A percentile compares a stretch with the other conserved stretches of the same genome.
These are phyloP conservation scores for Archivesica marissinica DNA, from an alignment of 1,140 invertebrate species.

Conservation along the genomic window DNA sequence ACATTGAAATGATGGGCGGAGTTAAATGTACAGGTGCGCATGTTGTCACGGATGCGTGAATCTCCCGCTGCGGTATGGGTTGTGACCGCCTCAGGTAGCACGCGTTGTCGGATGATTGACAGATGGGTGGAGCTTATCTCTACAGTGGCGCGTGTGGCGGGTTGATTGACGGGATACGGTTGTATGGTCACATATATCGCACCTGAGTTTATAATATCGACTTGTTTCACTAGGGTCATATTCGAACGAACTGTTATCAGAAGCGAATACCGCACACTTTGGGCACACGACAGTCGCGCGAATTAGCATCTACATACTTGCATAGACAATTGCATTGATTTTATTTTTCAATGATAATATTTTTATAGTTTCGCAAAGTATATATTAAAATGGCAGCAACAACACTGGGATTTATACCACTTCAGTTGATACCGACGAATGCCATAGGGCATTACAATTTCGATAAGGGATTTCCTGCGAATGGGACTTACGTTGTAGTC, in stretches of 20 bases:
- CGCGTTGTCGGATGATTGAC: conserved; percentile 41
- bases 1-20: conserved; percentile 46
- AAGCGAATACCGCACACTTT: conserved; percentile 30
- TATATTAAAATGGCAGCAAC: conserved; percentile 64
- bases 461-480: conserved; percentile 62
- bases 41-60: conserved; percentile 46
- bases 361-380: neutral
- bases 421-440: conserved; percentile 64
- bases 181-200: conserved; percentile 16
- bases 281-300: conserved; percentile 62
- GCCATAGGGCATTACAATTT: conserved; percentile 48
- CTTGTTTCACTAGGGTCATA: conserved; percentile 46
- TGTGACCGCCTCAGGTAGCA: conserved; percentile 42
- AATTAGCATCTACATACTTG: conserved; percentile 36
- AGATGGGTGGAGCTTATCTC: conserved; percentile 35
- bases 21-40: conserved; percentile 56
- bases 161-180: conserved; percentile 63
- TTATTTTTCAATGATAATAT: neutral
- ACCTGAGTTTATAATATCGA: conserved; percentile 63
- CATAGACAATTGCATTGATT: conserved; percentile 20
- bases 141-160: conserved; percentile 45
- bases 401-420: conserved; percentile 70
- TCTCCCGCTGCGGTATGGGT: conserved; percentile 17
- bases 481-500: conserved; percentile 76
- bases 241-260: conserved; percentile 44